These are phyloP conservation scores for Trachelus iudaicus DNA, from an alignment of 2,888 invertebrate genomes.

Conservation along the genomic window DNA sequence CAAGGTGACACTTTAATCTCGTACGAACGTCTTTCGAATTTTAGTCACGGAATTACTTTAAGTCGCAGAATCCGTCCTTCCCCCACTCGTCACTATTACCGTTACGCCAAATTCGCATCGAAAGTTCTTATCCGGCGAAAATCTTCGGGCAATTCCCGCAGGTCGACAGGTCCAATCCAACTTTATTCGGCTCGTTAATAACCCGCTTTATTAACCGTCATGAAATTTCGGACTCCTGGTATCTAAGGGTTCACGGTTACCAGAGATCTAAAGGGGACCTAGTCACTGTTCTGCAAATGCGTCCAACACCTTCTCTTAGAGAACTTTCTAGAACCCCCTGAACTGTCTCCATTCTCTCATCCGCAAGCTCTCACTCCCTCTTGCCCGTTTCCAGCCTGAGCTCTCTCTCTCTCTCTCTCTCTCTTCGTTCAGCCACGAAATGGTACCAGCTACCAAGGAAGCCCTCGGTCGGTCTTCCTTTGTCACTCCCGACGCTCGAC, in stretches of 20 bases:
- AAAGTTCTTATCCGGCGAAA: neutral
- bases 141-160: neutral
- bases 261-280: neutral
- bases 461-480: constrained; percentile 34
- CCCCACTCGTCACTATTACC: neutral
- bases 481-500: constrained; percentile 31
- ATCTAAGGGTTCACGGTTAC: neutral
- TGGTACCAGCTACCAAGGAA: constrained; percentile 36
- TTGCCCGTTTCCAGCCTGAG: constrained; percentile 5
- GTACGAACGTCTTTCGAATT: neutral
- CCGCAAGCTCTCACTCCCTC: neutral
- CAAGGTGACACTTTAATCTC: neutral
- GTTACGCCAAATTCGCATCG: neutral
- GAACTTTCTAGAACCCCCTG: neutral
- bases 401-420: constrained; percentile 24
- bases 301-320: neutral
- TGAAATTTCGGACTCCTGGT: neutral
- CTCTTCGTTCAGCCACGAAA: constrained; percentile 37
- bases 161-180: neutral
- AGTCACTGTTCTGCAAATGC: neutral
- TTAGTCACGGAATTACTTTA: neutral
- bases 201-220: neutral
- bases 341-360: neutral
- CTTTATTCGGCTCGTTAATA: neutral
- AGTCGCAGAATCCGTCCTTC: neutral